Evolutionary conservation across 2,797 vertebrate genomes (phyloP), one percentile per base, ranked within the genome.

Genomic region (Acipenser transmontanus): DNA sequence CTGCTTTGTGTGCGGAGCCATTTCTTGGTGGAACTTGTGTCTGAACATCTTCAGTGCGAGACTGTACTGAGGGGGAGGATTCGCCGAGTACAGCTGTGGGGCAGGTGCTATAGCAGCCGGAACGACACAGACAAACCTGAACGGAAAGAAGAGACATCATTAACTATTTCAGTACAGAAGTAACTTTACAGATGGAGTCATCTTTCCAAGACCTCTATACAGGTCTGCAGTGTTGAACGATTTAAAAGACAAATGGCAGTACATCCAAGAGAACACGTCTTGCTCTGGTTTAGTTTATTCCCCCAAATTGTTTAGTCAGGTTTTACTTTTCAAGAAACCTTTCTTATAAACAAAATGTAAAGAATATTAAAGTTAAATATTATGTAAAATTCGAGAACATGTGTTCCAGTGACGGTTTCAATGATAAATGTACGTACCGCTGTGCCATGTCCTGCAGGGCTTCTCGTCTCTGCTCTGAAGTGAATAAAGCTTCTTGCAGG

Each of bases 81-180:
- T 92, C 7, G 87, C 82, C 65, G 92, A 90, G 68, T 91, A 92
- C 71, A 99, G 75, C 63, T 84, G 81, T 0, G 93, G 90, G 4
- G 93, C 87, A 1, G 89, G 82, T 2, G 95, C 94, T 70, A 98
- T 90, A 54, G 91, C 91, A 6, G 92, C 78, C 47, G 95, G 94
- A 62, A 96, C 85, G 72, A 94, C 82, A 34, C 90, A 95, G 9
- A 86, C 82, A 68, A 95, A 81, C 81, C 97, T 99, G 50, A 47
- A 20, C 76, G 71, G 63, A 76, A 34, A 34, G 20, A 34, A 34
- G 34, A 34, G 34, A 34, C 34, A 34, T 34, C 34, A 34, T 34
- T 34, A 34, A 34, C 34, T 34, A 34, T 34, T 34, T 34, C 34
- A 34, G 34, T 34, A 34, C 34, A 34, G 34, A 34, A 34, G 4